Evolutionary conservation across 2,797 vertebrate genomes (phyloP).

Genomic region (Synanceia verrucosa): DNA sequence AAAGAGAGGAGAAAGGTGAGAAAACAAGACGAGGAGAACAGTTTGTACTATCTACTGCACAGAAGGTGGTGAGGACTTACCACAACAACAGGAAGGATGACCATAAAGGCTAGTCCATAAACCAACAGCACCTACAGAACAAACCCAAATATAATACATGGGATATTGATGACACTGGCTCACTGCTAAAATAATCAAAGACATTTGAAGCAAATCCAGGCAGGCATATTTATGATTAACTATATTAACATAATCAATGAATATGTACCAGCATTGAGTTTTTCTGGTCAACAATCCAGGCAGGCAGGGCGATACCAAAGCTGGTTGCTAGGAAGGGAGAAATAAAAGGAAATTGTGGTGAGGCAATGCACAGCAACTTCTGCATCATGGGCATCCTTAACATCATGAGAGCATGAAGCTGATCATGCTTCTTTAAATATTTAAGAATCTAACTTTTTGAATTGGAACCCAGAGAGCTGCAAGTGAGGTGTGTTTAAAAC

Average conservation of each 20-base stretch:
- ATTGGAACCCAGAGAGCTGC: background rate
- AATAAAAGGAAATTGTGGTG: background rate
- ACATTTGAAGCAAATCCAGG: background rate
- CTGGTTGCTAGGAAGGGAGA: constrained; percentile 86
- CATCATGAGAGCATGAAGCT: background rate
- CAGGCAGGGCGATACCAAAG: constrained; percentile 96
- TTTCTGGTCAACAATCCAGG: constrained; percentile 99
- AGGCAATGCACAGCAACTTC: background rate
- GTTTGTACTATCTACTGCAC: background rate
- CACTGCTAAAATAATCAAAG: background rate
- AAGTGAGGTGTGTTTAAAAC: background rate
- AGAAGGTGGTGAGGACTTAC: constrained; percentile 76
- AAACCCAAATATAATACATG: background rate
- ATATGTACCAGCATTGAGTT: constrained; percentile 96
- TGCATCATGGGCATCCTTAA: background rate
- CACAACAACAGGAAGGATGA: constrained; percentile 98
- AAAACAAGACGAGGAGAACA: background rate
- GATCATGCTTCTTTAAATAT: background rate
- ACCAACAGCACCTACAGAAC: constrained; percentile 92
- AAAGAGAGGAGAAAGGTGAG: background rate
- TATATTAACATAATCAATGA: background rate
- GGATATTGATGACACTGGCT: background rate
- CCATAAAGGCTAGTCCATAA: constrained; percentile 98
- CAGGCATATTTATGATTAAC: background rate
- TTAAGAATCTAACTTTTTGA: background rate